Evolutionary conservation across 2,113 vertebrate genomes (phyloP), one percentile per base, ranked within the genome.

Genomic region (Podiceps cristatus): DNA sequence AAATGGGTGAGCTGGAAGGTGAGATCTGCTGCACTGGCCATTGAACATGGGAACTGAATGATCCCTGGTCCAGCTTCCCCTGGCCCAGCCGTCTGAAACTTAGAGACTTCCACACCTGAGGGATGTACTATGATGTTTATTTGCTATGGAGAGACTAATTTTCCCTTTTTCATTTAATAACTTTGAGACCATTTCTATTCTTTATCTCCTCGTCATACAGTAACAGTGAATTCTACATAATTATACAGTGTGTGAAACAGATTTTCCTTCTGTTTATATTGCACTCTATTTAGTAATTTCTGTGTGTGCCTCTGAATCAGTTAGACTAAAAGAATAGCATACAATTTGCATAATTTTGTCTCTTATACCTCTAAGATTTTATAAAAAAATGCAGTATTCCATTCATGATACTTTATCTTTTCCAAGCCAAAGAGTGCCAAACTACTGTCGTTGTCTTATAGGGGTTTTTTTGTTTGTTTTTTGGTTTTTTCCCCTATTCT

Each of bases 231-330:
- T 89, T 94, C 87, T 56, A 68, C 87, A 60, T 75, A 94, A 91
- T 85, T 93, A 67, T 13, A 91, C 25, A 62, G 29, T 22, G 28
- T 24, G 66, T 78, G 68, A 92, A 91, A 91, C 37, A 89, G 56
- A 89, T 75, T 96, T 93, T 89, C 60, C 44, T 63, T 82, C 35
- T 94, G 80, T 85, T 96, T 95, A 75, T 81, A 89, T 37, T 85
- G 33, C 53, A 75, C 58, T 90, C 56, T 58, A 74, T 92, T 88
- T 71, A 86, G 85, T 87, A 87, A 94, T 87, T 93, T 96, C 79
- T 78, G 47, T 84, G 83, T 28, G 52, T 84, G 55, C 31, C 64
- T 93, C 91, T 94, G 85, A 95, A 90, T 75, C 78, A 71, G 40
- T 78, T 91, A 83, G 86, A 60, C 87, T 72, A 78, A 71, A 53